These are phyloP conservation scores for Setipinna tenuifilis DNA, from an alignment of 2,797 vertebrate species.

Conservation along the genomic window DNA sequence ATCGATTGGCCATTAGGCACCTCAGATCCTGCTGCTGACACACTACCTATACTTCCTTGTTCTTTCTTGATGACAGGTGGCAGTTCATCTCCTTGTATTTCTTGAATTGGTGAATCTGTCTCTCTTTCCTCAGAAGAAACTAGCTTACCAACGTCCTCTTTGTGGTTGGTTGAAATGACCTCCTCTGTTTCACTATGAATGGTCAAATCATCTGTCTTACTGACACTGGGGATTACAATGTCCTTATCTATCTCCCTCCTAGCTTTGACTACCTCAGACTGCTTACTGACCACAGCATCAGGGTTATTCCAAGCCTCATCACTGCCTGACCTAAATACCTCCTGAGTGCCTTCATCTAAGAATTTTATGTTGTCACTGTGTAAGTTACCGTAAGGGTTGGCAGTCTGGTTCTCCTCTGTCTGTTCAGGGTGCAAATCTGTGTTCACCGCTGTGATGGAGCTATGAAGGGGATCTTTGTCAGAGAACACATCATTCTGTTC, in stretches of 20 bases:
- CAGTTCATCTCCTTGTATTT: not conserved
- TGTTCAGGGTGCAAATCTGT: not conserved
- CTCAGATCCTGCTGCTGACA: not conserved
- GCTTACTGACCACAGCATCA: not conserved
- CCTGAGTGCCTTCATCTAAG: not conserved
- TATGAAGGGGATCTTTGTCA: not conserved
- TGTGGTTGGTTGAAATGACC: slow-evolving; percentile 19
- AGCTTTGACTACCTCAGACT: not conserved
- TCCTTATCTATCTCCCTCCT: not conserved
- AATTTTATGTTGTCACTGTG: not conserved
- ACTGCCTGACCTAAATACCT: not conserved
- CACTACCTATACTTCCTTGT: not conserved
- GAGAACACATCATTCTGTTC: slow-evolving; percentile 30
- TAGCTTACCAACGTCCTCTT: not conserved
- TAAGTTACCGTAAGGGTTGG: not conserved
- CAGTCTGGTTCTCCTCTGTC: not conserved
- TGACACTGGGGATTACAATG: not conserved
- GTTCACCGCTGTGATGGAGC: not conserved
- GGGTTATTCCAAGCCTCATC: not conserved
- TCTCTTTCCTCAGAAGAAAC: not conserved
- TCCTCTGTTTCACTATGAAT: not conserved
- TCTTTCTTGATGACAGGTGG: not conserved
- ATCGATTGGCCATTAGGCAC: slow-evolving; percentile 43
- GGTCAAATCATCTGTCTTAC: not conserved
- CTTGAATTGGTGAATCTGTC: not conserved